phyloP scores from a whole-genome alignment of 2,888 invertebrate species.

The Halocaridina rubra region DNA sequence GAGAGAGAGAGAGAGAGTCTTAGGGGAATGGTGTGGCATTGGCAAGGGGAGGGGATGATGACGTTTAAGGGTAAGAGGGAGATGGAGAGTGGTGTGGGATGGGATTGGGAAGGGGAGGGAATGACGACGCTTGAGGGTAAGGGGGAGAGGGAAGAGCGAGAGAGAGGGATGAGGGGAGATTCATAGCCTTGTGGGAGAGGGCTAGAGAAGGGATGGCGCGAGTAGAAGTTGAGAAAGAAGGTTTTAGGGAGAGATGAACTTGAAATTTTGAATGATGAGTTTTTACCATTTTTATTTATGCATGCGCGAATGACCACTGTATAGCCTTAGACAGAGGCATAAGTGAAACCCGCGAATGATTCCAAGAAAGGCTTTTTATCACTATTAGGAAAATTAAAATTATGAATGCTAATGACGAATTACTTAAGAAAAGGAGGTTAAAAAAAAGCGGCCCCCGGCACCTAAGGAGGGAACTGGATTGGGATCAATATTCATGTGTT shows the following conservation, averaged over 20 bases:
- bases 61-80: neutral
- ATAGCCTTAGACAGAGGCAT: too few species aligned
- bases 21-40: neutral
- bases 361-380: too few species aligned
- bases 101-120: neutral
- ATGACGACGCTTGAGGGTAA: neutral
- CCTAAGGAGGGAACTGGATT: slow-evolving; percentile 28
- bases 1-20: neutral
- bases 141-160: neutral
- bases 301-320: too few species aligned
- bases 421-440: slow-evolving; percentile 43
- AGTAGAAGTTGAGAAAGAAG: slow-evolving; percentile 55
- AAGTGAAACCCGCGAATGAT: too few species aligned
- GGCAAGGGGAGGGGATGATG: neutral
- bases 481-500: slow-evolving; percentile 59
- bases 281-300: too few species aligned
- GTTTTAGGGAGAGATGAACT: slow-evolving; percentile 52
- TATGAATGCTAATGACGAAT: slow-evolving; percentile 14
- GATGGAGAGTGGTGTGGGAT: neutral
- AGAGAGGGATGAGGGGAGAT: neutral
- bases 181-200: too few species aligned
- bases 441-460: slow-evolving; percentile 51
- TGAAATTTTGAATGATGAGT: slow-evolving; percentile 53
- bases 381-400: too few species aligned
- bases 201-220: too few species aligned